Evolutionary conservation across 2,888 invertebrate species (phyloP).

Genomic region (Caenorhabditis panamensis): DNA sequence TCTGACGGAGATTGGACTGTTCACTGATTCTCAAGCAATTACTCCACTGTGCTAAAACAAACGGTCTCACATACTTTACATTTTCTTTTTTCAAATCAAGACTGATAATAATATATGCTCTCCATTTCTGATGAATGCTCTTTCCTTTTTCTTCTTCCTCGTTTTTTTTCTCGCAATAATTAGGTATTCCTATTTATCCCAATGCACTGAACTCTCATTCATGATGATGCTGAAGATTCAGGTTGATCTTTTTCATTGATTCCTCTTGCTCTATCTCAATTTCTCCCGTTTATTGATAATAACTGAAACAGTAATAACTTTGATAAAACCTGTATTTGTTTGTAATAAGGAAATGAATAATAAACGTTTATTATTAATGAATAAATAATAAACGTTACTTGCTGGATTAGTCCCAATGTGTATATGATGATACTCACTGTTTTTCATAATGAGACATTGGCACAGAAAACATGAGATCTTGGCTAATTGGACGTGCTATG

Average conservation of each 20-base stretch:
- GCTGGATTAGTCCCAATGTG: not conserved
- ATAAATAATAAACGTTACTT: not conserved
- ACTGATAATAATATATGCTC: slow-evolving; percentile 29
- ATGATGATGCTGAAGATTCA: slow-evolving; percentile 18
- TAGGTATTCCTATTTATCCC: slow-evolving; percentile 40
- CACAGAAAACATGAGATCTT: slow-evolving; percentile 44
- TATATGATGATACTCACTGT: slow-evolving; percentile 8
- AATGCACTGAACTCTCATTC: slow-evolving; percentile 44
- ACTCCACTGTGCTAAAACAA: slow-evolving; percentile 62
- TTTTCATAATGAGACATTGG: slow-evolving; percentile 35
- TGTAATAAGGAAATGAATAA: slow-evolving; percentile 3
- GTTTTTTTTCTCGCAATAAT: slow-evolving; percentile 29
- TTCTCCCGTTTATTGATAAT: not conserved
- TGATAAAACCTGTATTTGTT: slow-evolving; percentile 16
- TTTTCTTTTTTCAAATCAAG: not conserved
- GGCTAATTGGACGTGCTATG: slow-evolving; percentile 24
- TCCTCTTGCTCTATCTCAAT: slow-evolving; percentile 17
- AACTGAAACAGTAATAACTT: slow-evolving; percentile 20
- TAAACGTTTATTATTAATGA: slow-evolving; percentile 27
- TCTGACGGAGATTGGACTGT: slow-evolving; percentile 68
- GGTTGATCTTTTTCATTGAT: slow-evolving; percentile 15
- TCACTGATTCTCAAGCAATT: slow-evolving; percentile 64
- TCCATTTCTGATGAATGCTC: slow-evolving; percentile 21
- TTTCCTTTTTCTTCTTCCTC: slow-evolving; percentile 9
- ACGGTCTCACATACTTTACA: slow-evolving; percentile 20